Evolutionary conservation across 2,113 vertebrate species (phyloP), one percentile per base, ranked within the genome.

Genomic region (Todiramphus saurophagus): DNA sequence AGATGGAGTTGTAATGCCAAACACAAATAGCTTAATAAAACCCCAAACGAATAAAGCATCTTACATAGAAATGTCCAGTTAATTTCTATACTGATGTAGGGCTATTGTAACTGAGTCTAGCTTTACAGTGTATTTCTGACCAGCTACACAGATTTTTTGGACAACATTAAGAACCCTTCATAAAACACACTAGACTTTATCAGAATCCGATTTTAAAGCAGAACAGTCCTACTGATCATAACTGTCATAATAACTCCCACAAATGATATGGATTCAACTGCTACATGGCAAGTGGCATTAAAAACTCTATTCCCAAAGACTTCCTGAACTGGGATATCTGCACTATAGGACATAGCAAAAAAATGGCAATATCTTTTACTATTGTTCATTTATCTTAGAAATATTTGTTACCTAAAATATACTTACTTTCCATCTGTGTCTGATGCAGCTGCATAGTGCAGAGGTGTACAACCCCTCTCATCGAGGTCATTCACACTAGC

Each of bases 401-500:
- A 37, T 37, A 72, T 14, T 55, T 39, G 31, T 62, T 67, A 62
- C 25, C 16, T 44, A 10, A 83, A 78, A 7, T 33, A 51, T 46
- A 98, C 99, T 97, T 97, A 99, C 99, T 99, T 99, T 98, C 99
- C 99, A 58, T 99, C 99, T 73, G 99, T 99, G 98, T 99, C 99
- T 68, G 99, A 99, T n/a, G 99, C 99, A 75, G 99, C 99, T 68
- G 99, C 99, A 84, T 99, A 99, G 98, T 99, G 99, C 95, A 99
- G 98, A 76, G 99, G 99, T 77, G 99, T 99, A 97, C 99, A 99
- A 88, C 99, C 99, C 96, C 99, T 98, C 97, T 99, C 98, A 78
- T 99, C 99, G 63, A 99, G 98, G 97, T 99, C 99, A 59, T 99
- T 99, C 96, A 99, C 99, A 90, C 99, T 99, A 90, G 99, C 99